Conservation (phyloP, 2,797 vertebrate genomes). For the Helostoma temminkii region DNA sequence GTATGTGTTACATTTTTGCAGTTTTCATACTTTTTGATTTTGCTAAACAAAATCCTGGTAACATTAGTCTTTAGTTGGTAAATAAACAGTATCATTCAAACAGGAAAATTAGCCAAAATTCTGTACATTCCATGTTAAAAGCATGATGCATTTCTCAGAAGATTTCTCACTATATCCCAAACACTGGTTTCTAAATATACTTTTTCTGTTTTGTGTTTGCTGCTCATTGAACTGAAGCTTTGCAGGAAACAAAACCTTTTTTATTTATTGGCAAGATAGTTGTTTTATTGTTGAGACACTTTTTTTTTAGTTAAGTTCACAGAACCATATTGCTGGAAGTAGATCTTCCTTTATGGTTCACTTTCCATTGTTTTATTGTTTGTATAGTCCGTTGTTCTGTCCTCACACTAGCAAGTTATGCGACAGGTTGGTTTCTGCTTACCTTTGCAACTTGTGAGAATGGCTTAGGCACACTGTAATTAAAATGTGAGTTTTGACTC, state of each 20-base stretch:
- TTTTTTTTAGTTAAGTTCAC: too few relatives aligned
- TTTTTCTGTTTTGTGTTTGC: background rate
- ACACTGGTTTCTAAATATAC: background rate
- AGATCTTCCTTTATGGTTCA: constrained; percentile 9
- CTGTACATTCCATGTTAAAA: too few relatives aligned
- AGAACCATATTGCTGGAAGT: too few relatives aligned
- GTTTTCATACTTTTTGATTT: background rate
- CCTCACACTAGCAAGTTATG: constrained; percentile 11
- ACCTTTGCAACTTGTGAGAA: constrained; percentile 34
- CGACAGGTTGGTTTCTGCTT: constrained; percentile 52
- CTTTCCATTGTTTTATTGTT: constrained; percentile 19
- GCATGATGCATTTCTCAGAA: background rate
- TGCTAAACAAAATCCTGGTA: background rate
- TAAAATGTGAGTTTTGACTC: constrained; percentile 50
- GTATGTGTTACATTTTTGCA: background rate
- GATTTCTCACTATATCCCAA: background rate
- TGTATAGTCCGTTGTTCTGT: constrained; percentile 5
- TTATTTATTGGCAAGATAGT: too few relatives aligned
- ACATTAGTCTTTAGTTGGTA: background rate
- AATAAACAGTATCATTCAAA: background rate
- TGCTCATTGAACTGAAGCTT: background rate
- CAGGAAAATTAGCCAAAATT: background rate
- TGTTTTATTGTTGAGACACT: too few relatives aligned
- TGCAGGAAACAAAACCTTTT: background rate
- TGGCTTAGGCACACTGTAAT: constrained; percentile 33